Percentiles rank a stretch among this genome's conserved stretches.
Evolutionary conservation across 2,888 invertebrate genomes (phyloP).

Genomic region (Aleiodes testaceus): DNA sequence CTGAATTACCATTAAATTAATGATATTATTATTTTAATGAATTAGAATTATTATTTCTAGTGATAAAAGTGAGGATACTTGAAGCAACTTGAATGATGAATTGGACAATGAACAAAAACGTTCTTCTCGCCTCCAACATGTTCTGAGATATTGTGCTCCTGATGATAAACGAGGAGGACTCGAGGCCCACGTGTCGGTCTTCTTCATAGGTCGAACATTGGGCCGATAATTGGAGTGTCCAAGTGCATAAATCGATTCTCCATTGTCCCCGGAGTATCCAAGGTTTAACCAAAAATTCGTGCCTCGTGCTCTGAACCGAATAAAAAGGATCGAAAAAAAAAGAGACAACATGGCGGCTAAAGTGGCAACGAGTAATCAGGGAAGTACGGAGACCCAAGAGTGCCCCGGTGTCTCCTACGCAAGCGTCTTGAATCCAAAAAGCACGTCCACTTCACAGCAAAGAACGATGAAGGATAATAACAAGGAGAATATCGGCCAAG

Average conservation of each 20-base stretch:
- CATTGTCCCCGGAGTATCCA: too few species aligned
- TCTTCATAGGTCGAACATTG: conserved; percentile 11
- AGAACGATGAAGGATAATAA: conserved; percentile 78
- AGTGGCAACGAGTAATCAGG: conserved; percentile 72
- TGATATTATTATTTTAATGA: too few species aligned
- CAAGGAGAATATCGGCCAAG: conserved; percentile 76
- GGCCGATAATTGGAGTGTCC: background rate
- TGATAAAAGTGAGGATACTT: conserved; percentile 16
- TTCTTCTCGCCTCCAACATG: too few species aligned
- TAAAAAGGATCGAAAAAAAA: conserved; percentile 38
- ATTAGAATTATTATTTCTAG: background rate
- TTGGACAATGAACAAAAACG: conserved; percentile 52
- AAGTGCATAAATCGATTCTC: too few species aligned
- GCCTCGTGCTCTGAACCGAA: conserved; percentile 61
- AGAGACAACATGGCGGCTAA: conserved; percentile 72
- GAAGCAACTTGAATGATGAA: conserved; percentile 57
- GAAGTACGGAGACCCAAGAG: conserved; percentile 59
- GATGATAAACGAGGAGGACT: conserved; percentile 29
- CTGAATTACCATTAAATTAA: conserved; percentile 19
- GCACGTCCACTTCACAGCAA: conserved; percentile 80
- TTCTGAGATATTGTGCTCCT: too few species aligned
- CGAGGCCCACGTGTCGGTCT: conserved; percentile 8
- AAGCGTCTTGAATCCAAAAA: conserved; percentile 76
- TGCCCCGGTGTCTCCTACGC: conserved; percentile 73
- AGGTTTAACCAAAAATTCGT: conserved; percentile 45